Evolutionary conservation across 2,888 invertebrate genomes (phyloP), one percentile per base, ranked within the genome.

Genomic region (Parascotia fuliginaria): DNA sequence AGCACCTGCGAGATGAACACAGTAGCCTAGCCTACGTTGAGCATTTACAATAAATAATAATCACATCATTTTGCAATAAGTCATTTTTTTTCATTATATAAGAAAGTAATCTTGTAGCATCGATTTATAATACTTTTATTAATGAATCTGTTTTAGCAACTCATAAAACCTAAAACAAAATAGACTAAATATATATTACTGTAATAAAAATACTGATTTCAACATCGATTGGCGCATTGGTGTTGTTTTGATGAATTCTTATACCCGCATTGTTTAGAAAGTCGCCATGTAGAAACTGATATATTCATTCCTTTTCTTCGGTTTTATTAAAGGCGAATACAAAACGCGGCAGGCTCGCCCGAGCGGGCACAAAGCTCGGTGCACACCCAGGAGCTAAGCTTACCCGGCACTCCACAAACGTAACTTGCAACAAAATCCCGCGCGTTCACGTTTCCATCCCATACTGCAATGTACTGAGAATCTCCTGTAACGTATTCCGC

Each of bases 371-470:
- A 82, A 82, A 85, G 81, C 83, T 71, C 65, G 62, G 59, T 69
- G 76, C 79, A 77, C 74, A 70, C 73, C 61, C 60, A 65, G 66
- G 53, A 70, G 68, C 78, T 83, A 82, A 86, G 81, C 83, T 79
- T 73, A 72, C 75, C 73, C 73, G 73, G 70, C 69, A 76, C 76
- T 79, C 79, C 59, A 72, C 72, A 75, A 82, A 75, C 81, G 81
- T 78, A 83, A 79, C 83, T 82, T 73, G 79, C 77, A 77, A 80
- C 82, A 75, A 86, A 87, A 89, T 87, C 82, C 86, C 66, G 70
- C 66, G 70, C 83, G 78, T 84, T 84, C 76, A 77, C 79, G 78
- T 81, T 82, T 77, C 79, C 75, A 80, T 83, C 77, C 76, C 77
- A 73, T 81, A 84, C 77, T 84, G 85, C 79, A 83, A 67, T 70